Evolutionary conservation across 2,797 vertebrate genomes (phyloP).

Genomic region (Muraenolepis orangiensis): DNA sequence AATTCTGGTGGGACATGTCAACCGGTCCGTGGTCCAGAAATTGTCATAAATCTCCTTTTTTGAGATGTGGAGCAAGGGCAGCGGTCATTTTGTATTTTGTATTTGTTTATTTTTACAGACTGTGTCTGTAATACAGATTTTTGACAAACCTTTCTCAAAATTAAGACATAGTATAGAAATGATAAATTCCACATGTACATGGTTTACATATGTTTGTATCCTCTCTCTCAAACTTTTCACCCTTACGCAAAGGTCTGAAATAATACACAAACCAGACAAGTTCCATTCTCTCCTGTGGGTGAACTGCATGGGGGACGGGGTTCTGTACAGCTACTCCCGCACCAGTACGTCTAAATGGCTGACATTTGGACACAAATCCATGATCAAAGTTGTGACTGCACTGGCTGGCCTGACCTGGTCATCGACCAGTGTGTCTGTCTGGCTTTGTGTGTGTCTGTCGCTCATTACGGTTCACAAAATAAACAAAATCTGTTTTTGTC

Average conservation of each 20-base stretch:
- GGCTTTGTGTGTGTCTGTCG: slow-evolving; percentile 27
- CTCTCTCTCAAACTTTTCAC: not conserved
- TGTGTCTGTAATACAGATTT: slow-evolving; percentile 46
- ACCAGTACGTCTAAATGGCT: slow-evolving; percentile 22
- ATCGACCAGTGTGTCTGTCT: slow-evolving; percentile 23
- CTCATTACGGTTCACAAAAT: slow-evolving; percentile 41
- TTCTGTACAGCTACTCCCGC: slow-evolving; percentile 25
- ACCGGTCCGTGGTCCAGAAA: slow-evolving; percentile 31
- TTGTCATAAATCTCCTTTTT: slow-evolving; percentile 30
- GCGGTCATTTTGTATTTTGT: slow-evolving; percentile 48
- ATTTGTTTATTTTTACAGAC: slow-evolving; percentile 45
- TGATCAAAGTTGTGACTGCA: slow-evolving; percentile 25
- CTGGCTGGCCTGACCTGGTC: slow-evolving; percentile 29
- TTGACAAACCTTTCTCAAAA: not conserved
- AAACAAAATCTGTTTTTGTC: slow-evolving; percentile 56
- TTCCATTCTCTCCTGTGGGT: slow-evolving; percentile 9
- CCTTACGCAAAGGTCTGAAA: not conserved
- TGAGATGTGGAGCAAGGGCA: slow-evolving; percentile 33
- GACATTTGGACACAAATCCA: slow-evolving; percentile 20
- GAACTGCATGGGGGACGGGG: slow-evolving; percentile 6
- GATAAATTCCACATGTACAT: not conserved
- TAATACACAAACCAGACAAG: not conserved
- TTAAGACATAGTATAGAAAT: slow-evolving; percentile 31
- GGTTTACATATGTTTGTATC: not conserved
- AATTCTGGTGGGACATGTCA: slow-evolving; percentile 33